These are phyloP conservation scores for Notarius lentiginosus DNA, from an alignment of 2,113 vertebrate genomes.

Conservation along the genomic window DNA sequence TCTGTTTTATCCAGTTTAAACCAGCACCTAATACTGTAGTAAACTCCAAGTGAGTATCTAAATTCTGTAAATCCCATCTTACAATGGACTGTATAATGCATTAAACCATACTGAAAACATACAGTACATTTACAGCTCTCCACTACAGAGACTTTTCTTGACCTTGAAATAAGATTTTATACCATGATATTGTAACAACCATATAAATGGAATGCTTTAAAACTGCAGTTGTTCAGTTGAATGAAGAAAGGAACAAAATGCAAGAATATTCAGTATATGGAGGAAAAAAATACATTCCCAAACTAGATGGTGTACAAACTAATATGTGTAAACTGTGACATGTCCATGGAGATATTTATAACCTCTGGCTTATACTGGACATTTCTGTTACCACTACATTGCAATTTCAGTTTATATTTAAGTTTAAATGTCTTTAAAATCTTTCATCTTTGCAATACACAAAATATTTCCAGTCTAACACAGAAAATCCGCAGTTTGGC, in stretches of 20 bases:
- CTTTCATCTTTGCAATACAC: neutral
- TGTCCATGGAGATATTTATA: neutral
- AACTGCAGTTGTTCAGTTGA: neutral
- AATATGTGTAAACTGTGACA: slow-evolving; percentile 1
- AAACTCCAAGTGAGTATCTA: neutral
- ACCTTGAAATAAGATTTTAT: slow-evolving; percentile 2
- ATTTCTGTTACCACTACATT: neutral
- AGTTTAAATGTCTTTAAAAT: neutral
- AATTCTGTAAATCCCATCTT: neutral
- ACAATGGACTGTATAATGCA: neutral
- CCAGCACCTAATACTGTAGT: neutral
- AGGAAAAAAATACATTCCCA: neutral
- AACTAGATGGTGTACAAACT: neutral
- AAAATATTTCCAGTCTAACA: neutral
- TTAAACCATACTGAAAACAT: neutral
- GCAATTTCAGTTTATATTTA: neutral
- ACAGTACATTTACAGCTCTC: neutral
- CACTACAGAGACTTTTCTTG: neutral
- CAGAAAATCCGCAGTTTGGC: neutral
- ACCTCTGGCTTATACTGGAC: neutral
- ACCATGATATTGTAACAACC: neutral
- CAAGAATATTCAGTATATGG: neutral
- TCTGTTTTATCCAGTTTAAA: slow-evolving; percentile 21
- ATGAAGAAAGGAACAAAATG: neutral
- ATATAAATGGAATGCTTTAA: neutral